phyloP scores from a whole-genome alignment of 1,140 invertebrate species.

The Zeugodacus cucurbitae region DNA sequence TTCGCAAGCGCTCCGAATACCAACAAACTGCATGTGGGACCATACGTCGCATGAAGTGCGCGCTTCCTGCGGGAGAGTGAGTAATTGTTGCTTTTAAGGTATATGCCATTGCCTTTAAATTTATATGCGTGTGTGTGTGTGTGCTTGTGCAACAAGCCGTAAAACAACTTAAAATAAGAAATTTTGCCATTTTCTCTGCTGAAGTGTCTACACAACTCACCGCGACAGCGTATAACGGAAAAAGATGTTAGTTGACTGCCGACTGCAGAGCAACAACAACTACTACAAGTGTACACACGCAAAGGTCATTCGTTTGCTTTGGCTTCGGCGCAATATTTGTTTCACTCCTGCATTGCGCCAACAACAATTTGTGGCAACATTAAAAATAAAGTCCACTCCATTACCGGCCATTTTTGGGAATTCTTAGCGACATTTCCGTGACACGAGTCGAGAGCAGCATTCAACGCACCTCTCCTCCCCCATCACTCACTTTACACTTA shows the following conservation, averaged over 20 bases:
- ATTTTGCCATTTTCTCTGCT: background rate
- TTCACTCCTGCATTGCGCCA: background rate
- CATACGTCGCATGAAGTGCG: background rate
- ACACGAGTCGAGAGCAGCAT: background rate
- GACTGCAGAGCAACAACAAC: background rate
- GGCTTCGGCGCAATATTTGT: background rate
- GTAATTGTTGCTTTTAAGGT: conserved; percentile 1
- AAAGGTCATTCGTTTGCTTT: background rate
- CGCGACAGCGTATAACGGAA: background rate
- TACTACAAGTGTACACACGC: background rate
- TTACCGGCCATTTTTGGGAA: conserved; percentile 32
- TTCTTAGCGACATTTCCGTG: conserved; percentile 4
- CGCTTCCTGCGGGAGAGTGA: background rate
- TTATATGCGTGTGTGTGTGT: background rate
- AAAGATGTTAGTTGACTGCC: background rate
- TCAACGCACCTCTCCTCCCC: background rate
- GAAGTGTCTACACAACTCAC: background rate
- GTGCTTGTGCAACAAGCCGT: background rate
- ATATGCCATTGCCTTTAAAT: background rate
- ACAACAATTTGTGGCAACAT: conserved; percentile 31
- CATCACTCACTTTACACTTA: background rate
- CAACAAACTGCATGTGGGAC: background rate
- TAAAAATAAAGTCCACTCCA: conserved; percentile 46
- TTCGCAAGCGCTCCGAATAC: background rate
- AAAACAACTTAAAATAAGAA: conserved; percentile 20